A percentile compares a stretch with the other conserved stretches of the same genome.
phyloP scores from a whole-genome alignment of 2,113 vertebrate genomes.

The Zosterops pallidus region DNA sequence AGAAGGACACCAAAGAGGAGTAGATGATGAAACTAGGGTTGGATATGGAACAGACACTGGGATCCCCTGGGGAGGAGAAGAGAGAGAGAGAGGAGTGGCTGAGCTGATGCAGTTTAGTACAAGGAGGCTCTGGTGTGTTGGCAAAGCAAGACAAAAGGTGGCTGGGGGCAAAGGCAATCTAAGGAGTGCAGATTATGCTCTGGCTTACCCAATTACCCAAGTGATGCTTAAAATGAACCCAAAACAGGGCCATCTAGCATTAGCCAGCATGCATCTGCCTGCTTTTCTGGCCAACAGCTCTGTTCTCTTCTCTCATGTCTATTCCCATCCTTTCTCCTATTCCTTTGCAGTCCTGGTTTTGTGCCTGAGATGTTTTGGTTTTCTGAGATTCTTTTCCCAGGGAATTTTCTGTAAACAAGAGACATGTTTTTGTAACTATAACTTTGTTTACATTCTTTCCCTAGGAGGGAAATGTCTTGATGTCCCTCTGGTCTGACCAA shows the following conservation, averaged over 20 bases:
- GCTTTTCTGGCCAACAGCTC: not conserved
- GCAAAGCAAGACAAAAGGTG: not conserved
- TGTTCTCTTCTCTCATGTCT: not conserved
- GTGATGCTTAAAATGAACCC: not conserved
- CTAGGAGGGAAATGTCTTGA: too few species aligned
- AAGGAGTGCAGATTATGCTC: not conserved
- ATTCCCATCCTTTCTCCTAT: not conserved
- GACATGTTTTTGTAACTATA: too few species aligned
- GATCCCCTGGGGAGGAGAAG: constrained; percentile 77
- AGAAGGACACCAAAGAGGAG: constrained; percentile 95
- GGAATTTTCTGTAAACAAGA: too few species aligned
- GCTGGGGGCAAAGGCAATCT: not conserved
- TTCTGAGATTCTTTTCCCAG: too few species aligned
- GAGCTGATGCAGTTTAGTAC: not conserved
- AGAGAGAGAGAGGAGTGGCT: not conserved
- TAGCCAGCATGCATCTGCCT: not conserved
- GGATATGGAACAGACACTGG: constrained; percentile 91
- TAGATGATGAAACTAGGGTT: constrained; percentile 94
- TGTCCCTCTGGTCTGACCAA: too few species aligned
- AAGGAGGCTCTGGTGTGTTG: not conserved
- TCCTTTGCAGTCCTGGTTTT: not conserved
- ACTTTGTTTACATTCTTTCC: too few species aligned
- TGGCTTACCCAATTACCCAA: not conserved
- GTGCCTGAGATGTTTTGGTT: too few species aligned
- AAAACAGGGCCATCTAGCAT: not conserved